These are phyloP conservation scores for Edolisoma coerulescens DNA, from an alignment of 2,113 vertebrate species.

Conservation along the genomic window DNA sequence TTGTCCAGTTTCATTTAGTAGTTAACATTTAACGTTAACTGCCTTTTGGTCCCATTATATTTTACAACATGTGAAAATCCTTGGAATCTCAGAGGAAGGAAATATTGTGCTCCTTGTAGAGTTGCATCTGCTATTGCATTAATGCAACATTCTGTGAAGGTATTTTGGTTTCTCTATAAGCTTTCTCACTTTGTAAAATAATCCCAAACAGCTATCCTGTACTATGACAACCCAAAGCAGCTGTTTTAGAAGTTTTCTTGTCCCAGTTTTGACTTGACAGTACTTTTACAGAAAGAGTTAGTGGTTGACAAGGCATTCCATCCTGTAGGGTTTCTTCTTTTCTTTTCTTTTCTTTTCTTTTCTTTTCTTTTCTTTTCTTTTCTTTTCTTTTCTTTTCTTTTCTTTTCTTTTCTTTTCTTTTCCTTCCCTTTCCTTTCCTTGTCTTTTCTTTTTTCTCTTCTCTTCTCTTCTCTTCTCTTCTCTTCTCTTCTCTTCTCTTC, in stretches of 20 bases:
- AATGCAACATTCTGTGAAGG: not conserved
- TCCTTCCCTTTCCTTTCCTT: too few species aligned
- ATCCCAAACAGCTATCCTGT: not conserved
- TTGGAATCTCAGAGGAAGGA: not conserved
- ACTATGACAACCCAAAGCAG: not conserved
- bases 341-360: too few species aligned
- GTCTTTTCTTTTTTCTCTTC: too few species aligned
- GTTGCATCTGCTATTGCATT: not conserved
- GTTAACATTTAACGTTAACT: not conserved
- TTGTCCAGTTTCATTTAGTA: not conserved
- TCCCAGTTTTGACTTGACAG: not conserved
- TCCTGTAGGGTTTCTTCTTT: accelerated
- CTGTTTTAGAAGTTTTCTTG: not conserved
- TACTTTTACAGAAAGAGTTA: not conserved
- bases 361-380: too few species aligned
- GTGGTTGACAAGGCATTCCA: not conserved
- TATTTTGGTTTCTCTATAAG: not conserved
- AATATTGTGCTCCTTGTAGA: not conserved
- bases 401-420: not conserved
- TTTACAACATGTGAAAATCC: not conserved
- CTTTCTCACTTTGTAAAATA: not conserved
- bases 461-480: too few species aligned
- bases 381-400: accelerated
- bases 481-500: accelerated
- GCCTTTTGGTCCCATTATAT: not conserved